Evolutionary conservation across 2,888 invertebrate species (phyloP).

Genomic region (Campoplex nolae): DNA sequence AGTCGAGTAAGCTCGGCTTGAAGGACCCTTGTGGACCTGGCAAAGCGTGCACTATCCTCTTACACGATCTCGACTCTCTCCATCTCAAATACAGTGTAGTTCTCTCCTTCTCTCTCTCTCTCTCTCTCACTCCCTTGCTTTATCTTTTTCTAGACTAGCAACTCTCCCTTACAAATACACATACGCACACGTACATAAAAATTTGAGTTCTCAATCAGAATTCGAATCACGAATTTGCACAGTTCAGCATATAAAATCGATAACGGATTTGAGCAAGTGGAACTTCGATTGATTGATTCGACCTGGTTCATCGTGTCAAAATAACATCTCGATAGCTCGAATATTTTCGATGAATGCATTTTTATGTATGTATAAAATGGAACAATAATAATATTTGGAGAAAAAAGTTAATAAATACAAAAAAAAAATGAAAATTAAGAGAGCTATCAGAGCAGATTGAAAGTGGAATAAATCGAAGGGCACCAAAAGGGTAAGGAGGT

Average conservation of each 20-base stretch:
- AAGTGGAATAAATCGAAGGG: constrained; percentile 44
- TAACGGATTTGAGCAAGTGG: constrained; percentile 74
- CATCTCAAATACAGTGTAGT: constrained; percentile 49
- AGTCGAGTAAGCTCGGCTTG: constrained; percentile 82
- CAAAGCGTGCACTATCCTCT: constrained; percentile 85
- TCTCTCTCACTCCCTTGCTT: constrained; percentile 9
- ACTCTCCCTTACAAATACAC: constrained; percentile 35
- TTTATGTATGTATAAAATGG: no score
- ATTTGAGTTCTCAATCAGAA: constrained; percentile 82
- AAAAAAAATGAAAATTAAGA: constrained; percentile 62
- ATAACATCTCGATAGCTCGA: not conserved
- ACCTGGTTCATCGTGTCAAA: not conserved
- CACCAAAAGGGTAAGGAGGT: constrained; percentile 31
- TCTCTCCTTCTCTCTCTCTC: constrained; percentile 12
- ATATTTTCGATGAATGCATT: not conserved
- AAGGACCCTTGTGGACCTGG: constrained; percentile 83
- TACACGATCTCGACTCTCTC: constrained; percentile 83
- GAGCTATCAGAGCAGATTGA: constrained; percentile 31
- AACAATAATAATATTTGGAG: not conserved
- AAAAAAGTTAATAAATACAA: not conserved
- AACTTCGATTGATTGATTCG: not conserved
- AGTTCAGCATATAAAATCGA: constrained; percentile 84
- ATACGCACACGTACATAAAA: constrained; percentile 9
- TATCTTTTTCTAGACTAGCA: not conserved
- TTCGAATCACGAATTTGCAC: constrained; percentile 84